phyloP scores from a whole-genome alignment of 2,797 vertebrate genomes.

The Scleropages formosus region DNA sequence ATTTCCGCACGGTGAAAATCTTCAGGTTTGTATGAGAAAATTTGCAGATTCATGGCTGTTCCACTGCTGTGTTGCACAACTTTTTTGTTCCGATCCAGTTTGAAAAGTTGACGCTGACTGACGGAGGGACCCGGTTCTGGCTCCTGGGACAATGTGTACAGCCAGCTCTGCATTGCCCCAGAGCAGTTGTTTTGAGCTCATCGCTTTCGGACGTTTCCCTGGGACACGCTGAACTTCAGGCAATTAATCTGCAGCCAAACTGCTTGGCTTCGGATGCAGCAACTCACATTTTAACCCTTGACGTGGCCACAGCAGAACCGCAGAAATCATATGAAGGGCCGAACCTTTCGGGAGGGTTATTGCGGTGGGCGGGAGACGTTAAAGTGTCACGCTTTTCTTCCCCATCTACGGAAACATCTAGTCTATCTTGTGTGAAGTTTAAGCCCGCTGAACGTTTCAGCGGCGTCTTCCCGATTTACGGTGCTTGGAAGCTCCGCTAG shows the following conservation, averaged over 20 bases:
- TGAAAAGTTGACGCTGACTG: background rate
- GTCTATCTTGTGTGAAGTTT: constrained; percentile 1
- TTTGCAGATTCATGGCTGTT: background rate
- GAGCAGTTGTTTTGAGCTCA: background rate
- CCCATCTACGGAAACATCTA: background rate
- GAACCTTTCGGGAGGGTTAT: background rate
- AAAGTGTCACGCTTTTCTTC: too few relatives aligned
- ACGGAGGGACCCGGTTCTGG: constrained; percentile 1
- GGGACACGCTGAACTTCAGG: constrained; percentile 6
- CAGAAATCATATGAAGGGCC: background rate
- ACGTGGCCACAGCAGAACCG: background rate
- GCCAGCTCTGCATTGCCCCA: background rate
- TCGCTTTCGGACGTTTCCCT: constrained; percentile 13
- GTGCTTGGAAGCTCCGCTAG: background rate
- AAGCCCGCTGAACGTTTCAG: background rate
- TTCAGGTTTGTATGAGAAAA: background rate
- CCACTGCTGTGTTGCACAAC: background rate
- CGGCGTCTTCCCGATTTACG: background rate
- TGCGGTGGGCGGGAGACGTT: background rate
- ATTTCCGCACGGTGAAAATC: background rate
- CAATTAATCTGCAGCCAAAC: constrained; percentile 1
- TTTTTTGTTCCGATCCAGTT: background rate
- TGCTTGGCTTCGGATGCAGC: background rate
- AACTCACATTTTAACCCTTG: constrained; percentile 8
- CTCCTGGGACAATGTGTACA: background rate